Evolutionary conservation across 2,888 invertebrate genomes (phyloP).

Genomic region (Rugalucina vietnamica): DNA sequence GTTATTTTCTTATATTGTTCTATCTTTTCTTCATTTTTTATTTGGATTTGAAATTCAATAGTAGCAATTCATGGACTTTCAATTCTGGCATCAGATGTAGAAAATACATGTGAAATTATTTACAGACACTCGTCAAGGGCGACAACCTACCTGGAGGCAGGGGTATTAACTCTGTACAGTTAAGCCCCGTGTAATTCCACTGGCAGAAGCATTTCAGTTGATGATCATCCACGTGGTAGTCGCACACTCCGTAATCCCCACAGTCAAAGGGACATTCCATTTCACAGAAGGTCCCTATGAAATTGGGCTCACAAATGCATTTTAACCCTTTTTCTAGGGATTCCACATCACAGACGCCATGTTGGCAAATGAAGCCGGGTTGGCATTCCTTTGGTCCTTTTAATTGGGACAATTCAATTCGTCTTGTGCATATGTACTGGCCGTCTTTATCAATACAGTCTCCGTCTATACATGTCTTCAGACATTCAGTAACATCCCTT

Average conservation of each 20-base stretch:
- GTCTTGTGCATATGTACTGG: constrained; percentile 44
- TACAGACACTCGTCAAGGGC: too few relatives aligned
- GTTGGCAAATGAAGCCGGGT: constrained; percentile 56
- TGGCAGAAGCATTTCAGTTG: constrained; percentile 56
- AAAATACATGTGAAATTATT: too few relatives aligned
- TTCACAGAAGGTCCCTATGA: constrained; percentile 63
- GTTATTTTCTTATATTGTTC: too few relatives aligned
- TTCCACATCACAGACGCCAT: constrained; percentile 55
- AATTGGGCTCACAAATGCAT: constrained; percentile 66
- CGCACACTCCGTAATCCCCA: constrained; percentile 62
- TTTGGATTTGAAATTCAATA: too few relatives aligned
- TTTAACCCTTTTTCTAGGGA: constrained; percentile 30
- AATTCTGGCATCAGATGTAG: too few relatives aligned
- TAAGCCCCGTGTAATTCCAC: constrained; percentile 59
- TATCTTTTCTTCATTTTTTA: too few relatives aligned
- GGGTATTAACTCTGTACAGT: constrained; percentile 54
- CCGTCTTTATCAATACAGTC: constrained; percentile 50
- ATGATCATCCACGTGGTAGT: constrained; percentile 32
- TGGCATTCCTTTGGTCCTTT: constrained; percentile 30
- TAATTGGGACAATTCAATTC: constrained; percentile 17
- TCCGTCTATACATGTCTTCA: constrained; percentile 33
- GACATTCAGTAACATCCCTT: constrained; percentile 3
- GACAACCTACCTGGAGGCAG: constrained; percentile 36
- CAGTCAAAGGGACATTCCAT: constrained; percentile 62
- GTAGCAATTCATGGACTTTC: too few relatives aligned